Conservation (phyloP, 2,888 invertebrate species). For the Petrophora chlorosata region DNA sequence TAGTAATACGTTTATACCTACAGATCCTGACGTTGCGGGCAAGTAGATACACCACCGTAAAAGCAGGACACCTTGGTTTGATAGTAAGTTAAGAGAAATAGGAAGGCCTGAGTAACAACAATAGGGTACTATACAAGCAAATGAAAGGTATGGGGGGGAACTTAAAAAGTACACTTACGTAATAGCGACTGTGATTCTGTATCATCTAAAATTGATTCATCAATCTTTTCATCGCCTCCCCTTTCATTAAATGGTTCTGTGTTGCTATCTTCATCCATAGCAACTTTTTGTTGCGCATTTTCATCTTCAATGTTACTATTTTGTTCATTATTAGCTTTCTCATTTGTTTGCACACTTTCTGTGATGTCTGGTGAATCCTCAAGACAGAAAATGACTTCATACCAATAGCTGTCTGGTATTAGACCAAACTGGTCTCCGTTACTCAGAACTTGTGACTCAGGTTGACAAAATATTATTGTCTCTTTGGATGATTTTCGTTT, state of each 20-base stretch:
- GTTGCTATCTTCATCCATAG: background rate
- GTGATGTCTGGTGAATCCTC: slow-evolving; percentile 9
- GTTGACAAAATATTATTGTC: slow-evolving; percentile 59
- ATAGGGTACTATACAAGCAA: no score
- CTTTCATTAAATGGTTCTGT: slow-evolving; percentile 4
- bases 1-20: background rate
- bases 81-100: no score
- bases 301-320: slow-evolving; percentile 32
- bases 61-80: no score
- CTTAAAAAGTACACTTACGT: slow-evolving; percentile 43
- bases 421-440: slow-evolving; percentile 82
- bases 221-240: no score
- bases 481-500: slow-evolving; percentile 49
- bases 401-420: slow-evolving; percentile 67
- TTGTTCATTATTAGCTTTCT: background rate
- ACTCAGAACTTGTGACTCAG: slow-evolving; percentile 52
- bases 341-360: slow-evolving; percentile 9
- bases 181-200: slow-evolving; percentile 50
- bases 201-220: background rate
- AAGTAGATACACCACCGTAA: no score
- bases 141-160: no score
- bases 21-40: no score
- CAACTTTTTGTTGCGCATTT: slow-evolving; percentile 16
- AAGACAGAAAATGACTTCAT: slow-evolving; percentile 5
- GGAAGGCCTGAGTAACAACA: no score